Base-by-base conservation (phyloP, 2,797 vertebrate genomes). In the Triplophysa bombifrons region DNA sequence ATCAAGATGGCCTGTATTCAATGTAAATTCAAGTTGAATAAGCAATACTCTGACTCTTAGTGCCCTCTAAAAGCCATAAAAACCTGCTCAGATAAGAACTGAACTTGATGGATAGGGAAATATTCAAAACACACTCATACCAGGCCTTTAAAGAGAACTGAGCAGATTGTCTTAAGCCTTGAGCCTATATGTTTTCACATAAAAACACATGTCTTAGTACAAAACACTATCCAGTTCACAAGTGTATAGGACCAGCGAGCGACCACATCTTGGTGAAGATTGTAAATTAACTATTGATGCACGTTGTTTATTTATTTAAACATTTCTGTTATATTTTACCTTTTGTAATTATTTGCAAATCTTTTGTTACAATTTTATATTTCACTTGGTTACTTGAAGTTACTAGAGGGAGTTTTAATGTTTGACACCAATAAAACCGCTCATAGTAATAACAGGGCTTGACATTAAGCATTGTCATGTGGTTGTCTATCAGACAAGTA, bases 211-310 rank as follows among this genome's bases (percentile, higher is more conserved):
- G 7, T 34, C 61, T 4, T 41, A 11, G 16, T 3, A 64, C 17
- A 64, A 34, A 63, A 63, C 61, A 38, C 7, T 34, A 6, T 63
- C 30, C 38, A 20, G 17, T 4, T 4, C 12, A 30, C 58, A 63
- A 27, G 60, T 34, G 0, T 60, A 34, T 27, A 17, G 16, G 8
- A 63, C 6, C 60, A 63, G 27, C 22, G 27, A 63, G 60, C 22
- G 27, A 63, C 25, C 46, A 64, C 61, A 66, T 75, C 4, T 12
- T 27, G 58, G 56, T 64, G 71, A 25, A 38, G 22, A 78, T 4
- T 10, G 61, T 27, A 61, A 10, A 1, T 14, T 50, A 76, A 30
- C 27, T 30, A 30, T 3, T 4, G 27, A 30, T 30, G 27, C 27
- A 30, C 3, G 3, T 27, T 4, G 27, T 30, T 30, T 30, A 30